Percentiles rank a stretch among this genome's conserved stretches.
Conservation (phyloP, 2,888 invertebrate species). For the Kryphioiulus occultus region DNA sequence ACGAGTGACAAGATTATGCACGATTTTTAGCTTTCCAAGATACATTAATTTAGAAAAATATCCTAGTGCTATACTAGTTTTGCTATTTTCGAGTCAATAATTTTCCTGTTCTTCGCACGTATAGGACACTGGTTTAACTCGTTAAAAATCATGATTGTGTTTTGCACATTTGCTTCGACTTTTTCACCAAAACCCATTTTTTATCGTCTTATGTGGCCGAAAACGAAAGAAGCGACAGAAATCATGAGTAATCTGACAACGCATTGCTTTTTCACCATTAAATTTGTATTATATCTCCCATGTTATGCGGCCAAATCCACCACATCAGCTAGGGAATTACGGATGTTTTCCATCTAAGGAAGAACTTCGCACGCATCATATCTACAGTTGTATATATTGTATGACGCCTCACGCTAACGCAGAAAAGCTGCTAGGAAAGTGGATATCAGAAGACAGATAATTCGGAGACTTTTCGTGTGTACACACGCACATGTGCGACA, state of each 20-base stretch:
- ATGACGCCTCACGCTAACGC: background rate
- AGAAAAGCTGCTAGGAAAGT: background rate
- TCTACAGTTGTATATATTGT: too few species aligned
- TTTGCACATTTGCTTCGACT: background rate
- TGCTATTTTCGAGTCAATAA: too few species aligned
- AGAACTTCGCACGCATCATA: background rate
- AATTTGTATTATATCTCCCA: background rate
- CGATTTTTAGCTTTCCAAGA: too few species aligned
- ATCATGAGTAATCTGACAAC: background rate
- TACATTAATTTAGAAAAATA: too few species aligned
- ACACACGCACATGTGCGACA: background rate
- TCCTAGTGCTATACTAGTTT: too few species aligned
- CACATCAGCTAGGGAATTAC: background rate
- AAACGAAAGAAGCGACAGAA: background rate
- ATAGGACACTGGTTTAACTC: too few species aligned
- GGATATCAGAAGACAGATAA: slow-evolving; percentile 32
- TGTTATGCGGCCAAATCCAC: background rate
- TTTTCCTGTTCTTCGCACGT: too few species aligned
- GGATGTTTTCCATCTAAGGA: background rate
- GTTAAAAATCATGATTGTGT: background rate
- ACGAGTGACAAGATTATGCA: too few species aligned
- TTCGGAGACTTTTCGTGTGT: background rate
- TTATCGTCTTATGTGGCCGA: background rate
- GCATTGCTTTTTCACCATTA: background rate
- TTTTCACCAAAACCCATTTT: background rate